These are phyloP conservation scores for Epinephelus moara DNA, from an alignment of 2,113 vertebrate species.

Conservation along the genomic window DNA sequence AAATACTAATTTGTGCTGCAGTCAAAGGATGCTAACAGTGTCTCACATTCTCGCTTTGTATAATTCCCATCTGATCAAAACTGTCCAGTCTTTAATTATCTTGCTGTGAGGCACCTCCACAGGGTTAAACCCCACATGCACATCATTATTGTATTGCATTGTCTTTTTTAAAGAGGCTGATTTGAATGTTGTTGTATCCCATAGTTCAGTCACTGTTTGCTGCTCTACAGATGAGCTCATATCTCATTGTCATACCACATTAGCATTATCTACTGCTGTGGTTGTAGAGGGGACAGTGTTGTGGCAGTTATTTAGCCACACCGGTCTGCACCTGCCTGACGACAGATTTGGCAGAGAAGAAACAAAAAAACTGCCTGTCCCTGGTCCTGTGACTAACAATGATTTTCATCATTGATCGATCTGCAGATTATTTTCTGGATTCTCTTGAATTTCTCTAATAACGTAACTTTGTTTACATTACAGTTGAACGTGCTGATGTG, in stretches of 20 bases:
- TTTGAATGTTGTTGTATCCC: constrained; percentile 31
- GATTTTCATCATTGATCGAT: background rate
- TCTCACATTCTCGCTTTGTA: constrained; percentile 34
- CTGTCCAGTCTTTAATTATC: constrained; percentile 1
- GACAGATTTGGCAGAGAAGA: background rate
- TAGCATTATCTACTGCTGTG: background rate
- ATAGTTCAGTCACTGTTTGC: background rate
- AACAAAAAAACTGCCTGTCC: background rate
- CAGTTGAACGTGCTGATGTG: background rate
- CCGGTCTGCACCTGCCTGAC: background rate
- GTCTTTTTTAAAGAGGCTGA: constrained; percentile 24
- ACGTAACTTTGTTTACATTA: background rate
- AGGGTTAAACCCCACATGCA: constrained; percentile 21
- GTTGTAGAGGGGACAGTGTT: background rate
- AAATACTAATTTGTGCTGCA: constrained; percentile 82
- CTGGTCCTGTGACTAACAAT: background rate
- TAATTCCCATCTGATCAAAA: constrained; percentile 27
- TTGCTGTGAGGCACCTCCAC: background rate
- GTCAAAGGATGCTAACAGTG: constrained; percentile 45
- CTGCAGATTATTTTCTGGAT: background rate
- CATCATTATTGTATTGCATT: background rate
- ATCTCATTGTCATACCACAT: constrained; percentile 15
- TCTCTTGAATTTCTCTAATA: background rate
- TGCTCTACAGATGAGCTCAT: constrained; percentile 8
- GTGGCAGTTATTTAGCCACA: background rate